Evolutionary conservation across 1,140 invertebrate species (phyloP), one percentile per base, ranked within the genome.

Genomic region (Psilanteris sp.): DNA sequence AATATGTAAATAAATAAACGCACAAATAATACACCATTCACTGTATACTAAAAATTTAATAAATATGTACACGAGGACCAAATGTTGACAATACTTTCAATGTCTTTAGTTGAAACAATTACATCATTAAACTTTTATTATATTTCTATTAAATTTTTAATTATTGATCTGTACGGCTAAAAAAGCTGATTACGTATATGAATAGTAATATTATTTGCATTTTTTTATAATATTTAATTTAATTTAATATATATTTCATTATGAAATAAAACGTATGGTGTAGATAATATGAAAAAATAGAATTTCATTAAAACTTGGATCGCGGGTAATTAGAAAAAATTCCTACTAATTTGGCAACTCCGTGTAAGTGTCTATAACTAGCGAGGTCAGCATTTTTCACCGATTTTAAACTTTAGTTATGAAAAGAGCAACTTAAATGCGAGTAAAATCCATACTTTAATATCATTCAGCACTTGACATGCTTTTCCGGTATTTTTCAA

Each of bases 371-470:
- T 32, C 39, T 14, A 13, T 27, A 37, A 61, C 9, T 32, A 18
- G 20, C 20, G 20, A 46, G 31, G 7, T 37, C 41, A 48, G 26
- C 41, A 10, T n/a, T 57, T 57, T 57, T 57, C 24, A 18, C 31
- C 8, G n/a, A 44, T 57, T 57, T 44, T 26, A 29, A 57, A 44
- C 26, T 44, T 57, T 26, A 26, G 8, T 57, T 32, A 27, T 41
- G 29, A 26, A 57, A 57, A 57, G 55, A 44, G 55, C 39, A 59
- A 59, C 55, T 59, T 36, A 48, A 62, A 48, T 62, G 34, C 43
- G 16, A 62, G 57, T 50, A 14, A 50, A 62, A 62, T 48, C 26
- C 57, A 39, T 62, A 50, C 57, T 39, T 62, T 48, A 37, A 39
- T 39, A 50, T 50, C 34, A 62, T 31, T 31, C 26, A 10, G 1